Conservation (phyloP, 53 echinoderm and acorn worm genomes). For the Paelopatides confundens region DNA sequence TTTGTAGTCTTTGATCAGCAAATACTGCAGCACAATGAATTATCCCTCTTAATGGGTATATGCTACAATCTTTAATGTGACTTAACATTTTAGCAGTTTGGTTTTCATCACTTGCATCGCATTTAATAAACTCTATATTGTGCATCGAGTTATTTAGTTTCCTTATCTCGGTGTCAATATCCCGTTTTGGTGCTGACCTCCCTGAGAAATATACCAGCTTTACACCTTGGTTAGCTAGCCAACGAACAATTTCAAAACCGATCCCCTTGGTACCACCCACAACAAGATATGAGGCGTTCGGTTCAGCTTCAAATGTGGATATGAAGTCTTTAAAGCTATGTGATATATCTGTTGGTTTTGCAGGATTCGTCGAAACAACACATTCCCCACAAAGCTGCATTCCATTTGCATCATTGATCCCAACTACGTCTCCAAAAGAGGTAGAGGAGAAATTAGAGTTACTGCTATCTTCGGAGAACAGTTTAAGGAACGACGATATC, state of each 20-base stretch:
- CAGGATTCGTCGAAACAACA: not conserved
- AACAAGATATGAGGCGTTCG: slow-evolving; percentile 65
- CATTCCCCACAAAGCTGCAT: too few relatives aligned
- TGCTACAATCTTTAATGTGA: not conserved
- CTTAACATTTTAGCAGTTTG: slow-evolving; percentile 38
- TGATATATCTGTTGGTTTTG: not conserved
- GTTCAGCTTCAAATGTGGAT: not conserved
- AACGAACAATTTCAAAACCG: slow-evolving; percentile 62
- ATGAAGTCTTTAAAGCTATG: not conserved
- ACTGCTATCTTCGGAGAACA: not conserved
- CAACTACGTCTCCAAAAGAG: not conserved
- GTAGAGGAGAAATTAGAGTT: not conserved
- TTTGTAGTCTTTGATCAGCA: slow-evolving; percentile 50
- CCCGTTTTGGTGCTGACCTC: slow-evolving; percentile 40
- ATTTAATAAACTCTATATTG: slow-evolving; percentile 44
- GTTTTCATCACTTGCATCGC: slow-evolving; percentile 50
- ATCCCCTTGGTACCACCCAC: slow-evolving; percentile 79
- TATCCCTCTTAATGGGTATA: slow-evolving; percentile 46
- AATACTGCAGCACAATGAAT: slow-evolving; percentile 78
- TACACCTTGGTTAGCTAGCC: slow-evolving; percentile 68
- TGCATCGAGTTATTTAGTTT: not conserved
- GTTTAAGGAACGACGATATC: not conserved
- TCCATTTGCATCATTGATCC: not conserved
- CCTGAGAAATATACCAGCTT: slow-evolving; percentile 53
- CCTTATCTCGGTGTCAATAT: slow-evolving; percentile 13